A percentile compares a stretch with the other conserved stretches of the same genome.
These are phyloP conservation scores for Eolophus roseicapilla DNA, from an alignment of 2,113 vertebrate species.

Conservation along the genomic window DNA sequence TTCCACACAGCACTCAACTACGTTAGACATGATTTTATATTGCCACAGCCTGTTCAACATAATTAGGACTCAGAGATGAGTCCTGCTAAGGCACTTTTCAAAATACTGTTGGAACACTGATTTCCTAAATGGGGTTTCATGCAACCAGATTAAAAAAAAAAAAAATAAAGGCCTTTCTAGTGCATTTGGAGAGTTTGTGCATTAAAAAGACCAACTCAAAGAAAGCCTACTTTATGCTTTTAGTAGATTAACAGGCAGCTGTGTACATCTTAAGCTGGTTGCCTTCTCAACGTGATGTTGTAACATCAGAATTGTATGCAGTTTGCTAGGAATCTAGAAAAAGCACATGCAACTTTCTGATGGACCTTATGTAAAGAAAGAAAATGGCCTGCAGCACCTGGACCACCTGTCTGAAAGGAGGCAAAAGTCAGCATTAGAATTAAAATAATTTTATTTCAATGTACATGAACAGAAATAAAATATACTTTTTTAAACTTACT, in stretches of 20 bases:
- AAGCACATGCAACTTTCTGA: background rate
- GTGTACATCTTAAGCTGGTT: background rate
- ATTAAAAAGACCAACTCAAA: rapidly evolving
- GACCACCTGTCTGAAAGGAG: background rate
- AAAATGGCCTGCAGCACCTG: background rate
- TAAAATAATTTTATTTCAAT: constrained; percentile 66
- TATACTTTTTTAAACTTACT: constrained; percentile 1
- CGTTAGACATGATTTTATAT: background rate
- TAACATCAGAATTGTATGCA: background rate
- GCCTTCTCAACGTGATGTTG: background rate
- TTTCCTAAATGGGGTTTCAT: background rate
- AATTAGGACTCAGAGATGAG: background rate
- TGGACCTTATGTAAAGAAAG: background rate
- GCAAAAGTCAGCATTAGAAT: constrained; percentile 9
- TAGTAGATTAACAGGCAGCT: background rate
- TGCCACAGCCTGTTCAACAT: background rate
- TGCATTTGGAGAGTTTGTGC: background rate
- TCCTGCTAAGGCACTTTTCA: background rate
- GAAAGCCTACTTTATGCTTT: background rate
- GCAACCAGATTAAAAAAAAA: background rate
- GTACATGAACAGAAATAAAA: constrained; percentile 56
- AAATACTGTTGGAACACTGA: background rate
- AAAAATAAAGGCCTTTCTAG: background rate
- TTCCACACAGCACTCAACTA: background rate
- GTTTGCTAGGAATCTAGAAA: background rate